Evolutionary conservation across 1,140 invertebrate species (phyloP), one percentile per base, ranked within the genome.

Genomic region (Drosophila sturtevanti): DNA sequence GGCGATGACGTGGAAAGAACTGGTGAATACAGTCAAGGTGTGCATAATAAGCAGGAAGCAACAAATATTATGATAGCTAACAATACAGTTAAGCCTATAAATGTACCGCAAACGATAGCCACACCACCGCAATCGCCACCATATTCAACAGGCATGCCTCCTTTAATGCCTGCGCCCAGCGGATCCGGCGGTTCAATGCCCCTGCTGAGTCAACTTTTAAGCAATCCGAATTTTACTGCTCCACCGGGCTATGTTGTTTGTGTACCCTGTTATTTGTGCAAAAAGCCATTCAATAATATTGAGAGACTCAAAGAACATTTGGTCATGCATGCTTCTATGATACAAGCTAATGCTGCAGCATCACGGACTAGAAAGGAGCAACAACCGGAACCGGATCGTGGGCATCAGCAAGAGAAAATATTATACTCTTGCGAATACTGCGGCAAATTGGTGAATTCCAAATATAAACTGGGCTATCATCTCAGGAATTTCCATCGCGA

Each of bases 201-300:
- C 2, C 9, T 48, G 3, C 11, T 48, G 18, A 48, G 16, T 4
- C 16, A 48, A 48, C 10, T 48, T 9, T n/a, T 48, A 48, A 48
- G n/a, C 10, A 18, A 21, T 21, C 9, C 41, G 4, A 21, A 11
- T 21, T 21, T 48, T 4, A 2, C 35, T 2, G 1, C 14, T 35
- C 68, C 72, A 0, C 37, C 65, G 1, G 60, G 65, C 18, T 77
- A 56, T 14, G 12, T 62, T 1, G 24, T 77, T 5, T 44, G 48
- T 7, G 79, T 84, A 5, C 80, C 81, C 0, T 84, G 81, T 14
- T 85, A 55, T 44, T 44, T 84, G 5, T 84, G 81, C 81, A 48
- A 77, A 21, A 62, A 69, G 24, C 80, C 59, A 6, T 84, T 84
- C 6, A 55, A 27, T 34, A 35, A 85, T 22, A 24, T 72, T n/a